Percentiles rank a stretch among this genome's conserved stretches.
Evolutionary conservation across 2,113 vertebrate species (phyloP).

Genomic region (Tragelaphus imberbis): DNA sequence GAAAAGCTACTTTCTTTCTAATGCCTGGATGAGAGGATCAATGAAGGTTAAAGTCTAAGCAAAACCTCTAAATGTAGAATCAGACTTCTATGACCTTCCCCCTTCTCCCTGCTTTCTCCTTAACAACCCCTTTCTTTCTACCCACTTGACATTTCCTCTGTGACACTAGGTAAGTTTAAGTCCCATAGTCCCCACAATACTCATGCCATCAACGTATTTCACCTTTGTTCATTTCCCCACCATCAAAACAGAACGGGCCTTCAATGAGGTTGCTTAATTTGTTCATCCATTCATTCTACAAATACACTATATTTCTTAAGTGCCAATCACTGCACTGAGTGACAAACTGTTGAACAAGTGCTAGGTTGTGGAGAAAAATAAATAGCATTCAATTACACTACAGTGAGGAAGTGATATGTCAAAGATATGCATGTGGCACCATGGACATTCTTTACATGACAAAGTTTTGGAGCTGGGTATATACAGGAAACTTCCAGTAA

Average conservation of each 20-base stretch:
- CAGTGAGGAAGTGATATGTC: background rate
- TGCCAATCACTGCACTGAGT: background rate
- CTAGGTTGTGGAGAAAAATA: background rate
- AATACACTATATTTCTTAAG: background rate
- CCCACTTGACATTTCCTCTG: background rate
- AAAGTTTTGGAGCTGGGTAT: background rate
- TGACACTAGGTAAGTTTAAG: background rate
- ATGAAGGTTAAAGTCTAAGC: background rate
- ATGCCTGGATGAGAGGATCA: background rate
- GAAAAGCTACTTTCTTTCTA: background rate
- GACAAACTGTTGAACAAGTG: background rate
- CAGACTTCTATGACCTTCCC: background rate
- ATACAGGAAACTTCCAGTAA: background rate
- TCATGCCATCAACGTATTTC: background rate
- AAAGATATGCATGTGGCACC: background rate
- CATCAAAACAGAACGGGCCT: background rate
- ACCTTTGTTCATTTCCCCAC: background rate
- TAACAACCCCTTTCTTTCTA: background rate
- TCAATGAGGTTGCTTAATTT: background rate
- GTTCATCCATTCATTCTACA: background rate
- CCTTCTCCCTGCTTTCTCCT: background rate
- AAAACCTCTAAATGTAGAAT: background rate
- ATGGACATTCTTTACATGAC: background rate
- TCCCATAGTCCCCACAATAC: background rate
- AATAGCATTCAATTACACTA: background rate